phyloP scores from a whole-genome alignment of 2,888 invertebrate species.

The Coelogynopora nodosa region DNA sequence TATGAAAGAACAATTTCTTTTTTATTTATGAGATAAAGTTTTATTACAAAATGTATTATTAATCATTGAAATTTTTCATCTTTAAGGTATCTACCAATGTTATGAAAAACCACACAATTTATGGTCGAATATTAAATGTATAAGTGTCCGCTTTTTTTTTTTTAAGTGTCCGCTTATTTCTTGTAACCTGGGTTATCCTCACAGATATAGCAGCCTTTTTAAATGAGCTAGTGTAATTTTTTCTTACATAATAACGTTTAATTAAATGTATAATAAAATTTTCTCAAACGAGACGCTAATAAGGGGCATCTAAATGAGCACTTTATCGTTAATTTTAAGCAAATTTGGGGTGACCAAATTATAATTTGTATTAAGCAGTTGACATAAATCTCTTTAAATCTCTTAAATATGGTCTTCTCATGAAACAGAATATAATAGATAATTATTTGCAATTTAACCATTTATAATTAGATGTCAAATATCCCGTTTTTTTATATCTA shows the following conservation, averaged over 20 bases:
- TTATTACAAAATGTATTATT: neutral
- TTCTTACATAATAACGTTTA: neutral
- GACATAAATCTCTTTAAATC: too few relatives aligned
- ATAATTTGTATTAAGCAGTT: too few relatives aligned
- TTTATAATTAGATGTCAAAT: too few relatives aligned
- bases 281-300: neutral
- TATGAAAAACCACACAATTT: neutral
- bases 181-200: neutral
- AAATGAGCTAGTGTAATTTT: neutral
- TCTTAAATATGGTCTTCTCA: too few relatives aligned
- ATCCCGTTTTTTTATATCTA: too few relatives aligned
- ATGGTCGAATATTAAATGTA: neutral
- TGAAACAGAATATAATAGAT: too few relatives aligned
- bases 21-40: neutral
- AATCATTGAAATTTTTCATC: neutral
- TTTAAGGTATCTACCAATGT: neutral
- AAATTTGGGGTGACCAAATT: neutral
- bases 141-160: neutral
- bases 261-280: neutral
- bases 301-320: neutral
- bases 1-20: neutral
- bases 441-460: too few relatives aligned
- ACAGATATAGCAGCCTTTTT: neutral
- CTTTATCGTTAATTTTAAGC: neutral
- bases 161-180: neutral